Percentiles rank a stretch among this genome's conserved stretches.
These are phyloP conservation scores for Mamestra configurata DNA, from an alignment of 1,140 invertebrate species.

Conservation along the genomic window DNA sequence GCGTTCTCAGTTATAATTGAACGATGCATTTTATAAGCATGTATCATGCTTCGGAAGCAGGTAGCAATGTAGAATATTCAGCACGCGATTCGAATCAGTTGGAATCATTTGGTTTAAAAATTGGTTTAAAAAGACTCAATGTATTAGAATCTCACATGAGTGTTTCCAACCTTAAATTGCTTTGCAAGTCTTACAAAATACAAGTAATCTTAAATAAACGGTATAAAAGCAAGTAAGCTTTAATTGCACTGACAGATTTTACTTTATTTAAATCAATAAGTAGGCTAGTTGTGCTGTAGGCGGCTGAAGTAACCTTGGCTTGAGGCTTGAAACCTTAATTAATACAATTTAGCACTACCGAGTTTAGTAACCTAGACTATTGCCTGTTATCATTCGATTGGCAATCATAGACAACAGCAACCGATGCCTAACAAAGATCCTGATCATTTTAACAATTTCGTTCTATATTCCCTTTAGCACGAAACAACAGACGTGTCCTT, in stretches of 20 bases:
- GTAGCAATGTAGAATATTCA: constrained; percentile 6
- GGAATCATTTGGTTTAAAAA: not conserved
- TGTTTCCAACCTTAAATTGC: too few species aligned
- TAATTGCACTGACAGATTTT: not conserved
- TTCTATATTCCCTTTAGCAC: too few species aligned
- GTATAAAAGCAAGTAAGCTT: not conserved
- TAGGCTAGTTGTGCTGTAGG: not conserved
- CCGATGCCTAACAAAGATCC: constrained; percentile 3
- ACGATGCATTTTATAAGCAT: constrained; percentile 32
- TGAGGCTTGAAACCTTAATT: constrained; percentile 25
- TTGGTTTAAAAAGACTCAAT: too few species aligned
- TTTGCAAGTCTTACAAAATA: not conserved
- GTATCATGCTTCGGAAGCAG: constrained; percentile 22
- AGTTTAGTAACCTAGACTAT: constrained; percentile 15
- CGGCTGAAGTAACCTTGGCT: constrained; percentile 18
- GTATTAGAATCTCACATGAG: too few species aligned
- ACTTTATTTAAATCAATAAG: constrained; percentile 3
- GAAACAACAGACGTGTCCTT: not conserved
- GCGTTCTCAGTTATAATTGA: constrained; percentile 23
- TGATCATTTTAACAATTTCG: not conserved
- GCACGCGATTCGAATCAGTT: constrained; percentile 4
- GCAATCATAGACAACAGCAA: constrained; percentile 31
- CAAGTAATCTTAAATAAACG: not conserved
- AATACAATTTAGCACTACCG: constrained; percentile 16
- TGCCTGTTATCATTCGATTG: not conserved